Conservation (phyloP, 1,140 invertebrate genomes). For the Cherax quadricarinatus region DNA sequence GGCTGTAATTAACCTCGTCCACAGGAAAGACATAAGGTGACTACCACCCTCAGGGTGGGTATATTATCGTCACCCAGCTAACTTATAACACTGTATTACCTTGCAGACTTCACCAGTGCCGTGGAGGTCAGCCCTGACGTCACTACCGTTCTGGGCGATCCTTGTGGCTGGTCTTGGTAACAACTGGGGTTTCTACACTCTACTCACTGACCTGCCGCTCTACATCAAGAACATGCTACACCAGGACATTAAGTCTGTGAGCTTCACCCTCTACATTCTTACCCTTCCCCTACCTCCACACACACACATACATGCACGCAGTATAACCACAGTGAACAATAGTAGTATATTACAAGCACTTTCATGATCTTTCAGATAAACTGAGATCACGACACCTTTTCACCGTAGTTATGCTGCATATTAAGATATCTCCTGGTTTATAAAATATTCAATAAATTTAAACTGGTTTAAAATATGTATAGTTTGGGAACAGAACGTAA, state of each 20-base stretch:
- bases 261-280: neutral
- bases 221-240: slow-evolving; percentile 77
- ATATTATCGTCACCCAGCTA: too few relatives aligned
- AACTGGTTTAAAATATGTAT: too few relatives aligned
- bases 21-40: too few relatives aligned
- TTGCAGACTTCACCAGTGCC: slow-evolving; percentile 57
- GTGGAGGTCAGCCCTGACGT: slow-evolving; percentile 50
- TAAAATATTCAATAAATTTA: too few relatives aligned
- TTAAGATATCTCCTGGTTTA: too few relatives aligned
- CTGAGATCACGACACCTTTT: too few relatives aligned
- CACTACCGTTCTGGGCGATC: slow-evolving; percentile 73
- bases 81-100: neutral
- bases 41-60: too few relatives aligned
- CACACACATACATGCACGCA: neutral
- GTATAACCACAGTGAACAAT: neutral
- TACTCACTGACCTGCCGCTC: slow-evolving; percentile 79
- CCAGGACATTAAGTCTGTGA: slow-evolving; percentile 65
- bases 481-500: too few relatives aligned
- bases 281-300: neutral
- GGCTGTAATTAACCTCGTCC: too few relatives aligned
- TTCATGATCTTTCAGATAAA: too few relatives aligned
- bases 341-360: too few relatives aligned
- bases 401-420: too few relatives aligned
- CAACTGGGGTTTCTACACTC: slow-evolving; percentile 81
- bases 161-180: slow-evolving; percentile 79